These are phyloP conservation scores for Cyphomyrus plagiostoma DNA, from an alignment of 2,113 vertebrate species.

Conservation along the genomic window DNA sequence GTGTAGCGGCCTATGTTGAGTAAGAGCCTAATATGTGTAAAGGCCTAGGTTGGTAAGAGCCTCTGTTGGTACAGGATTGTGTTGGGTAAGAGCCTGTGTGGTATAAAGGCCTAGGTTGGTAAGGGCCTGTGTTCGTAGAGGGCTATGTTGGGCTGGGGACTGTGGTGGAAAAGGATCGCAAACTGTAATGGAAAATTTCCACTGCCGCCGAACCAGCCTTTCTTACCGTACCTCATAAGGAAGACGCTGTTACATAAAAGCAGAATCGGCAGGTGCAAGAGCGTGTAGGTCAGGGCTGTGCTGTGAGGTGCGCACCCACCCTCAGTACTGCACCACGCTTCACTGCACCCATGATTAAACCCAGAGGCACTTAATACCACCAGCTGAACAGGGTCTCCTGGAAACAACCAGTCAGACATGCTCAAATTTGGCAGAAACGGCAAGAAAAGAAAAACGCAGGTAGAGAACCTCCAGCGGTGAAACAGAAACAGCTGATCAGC, in stretches of 20 bases:
- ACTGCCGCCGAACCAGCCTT: background rate
- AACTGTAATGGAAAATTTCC: background rate
- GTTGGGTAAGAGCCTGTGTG: background rate
- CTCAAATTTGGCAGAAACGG: background rate
- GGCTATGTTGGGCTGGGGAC: background rate
- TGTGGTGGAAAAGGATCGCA: background rate
- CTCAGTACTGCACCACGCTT: background rate
- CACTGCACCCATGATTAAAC: background rate
- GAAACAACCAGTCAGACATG: background rate
- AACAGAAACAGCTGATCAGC: background rate
- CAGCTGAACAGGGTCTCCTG: background rate
- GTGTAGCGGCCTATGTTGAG: background rate
- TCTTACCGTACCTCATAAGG: background rate
- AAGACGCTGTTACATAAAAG: background rate
- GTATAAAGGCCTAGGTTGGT: background rate
- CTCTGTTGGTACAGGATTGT: background rate
- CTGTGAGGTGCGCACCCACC: constrained; percentile 12
- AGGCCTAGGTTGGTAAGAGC: background rate
- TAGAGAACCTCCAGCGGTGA: background rate
- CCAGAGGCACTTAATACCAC: background rate
- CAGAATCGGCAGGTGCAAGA: background rate
- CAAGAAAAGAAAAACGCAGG: background rate
- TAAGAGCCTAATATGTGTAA: background rate
- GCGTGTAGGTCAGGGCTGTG: background rate
- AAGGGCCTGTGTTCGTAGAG: background rate